Evolutionary conservation across 2,113 vertebrate genomes (phyloP).

Genomic region (Nothocercus julius): DNA sequence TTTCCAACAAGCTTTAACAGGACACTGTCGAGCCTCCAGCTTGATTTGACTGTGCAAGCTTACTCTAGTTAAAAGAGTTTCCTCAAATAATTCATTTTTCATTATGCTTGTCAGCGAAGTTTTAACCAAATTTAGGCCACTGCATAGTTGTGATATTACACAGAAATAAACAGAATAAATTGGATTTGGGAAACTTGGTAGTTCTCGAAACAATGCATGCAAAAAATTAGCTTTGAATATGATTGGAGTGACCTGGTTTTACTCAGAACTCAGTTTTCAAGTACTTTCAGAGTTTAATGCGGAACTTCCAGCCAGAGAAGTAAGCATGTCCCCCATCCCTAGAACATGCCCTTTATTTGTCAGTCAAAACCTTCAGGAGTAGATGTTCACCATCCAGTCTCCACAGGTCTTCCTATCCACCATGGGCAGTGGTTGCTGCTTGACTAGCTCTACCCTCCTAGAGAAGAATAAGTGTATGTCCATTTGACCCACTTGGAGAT

Average conservation of each 20-base stretch:
- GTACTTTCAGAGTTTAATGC: background rate
- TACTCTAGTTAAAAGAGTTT: background rate
- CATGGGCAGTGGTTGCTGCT: background rate
- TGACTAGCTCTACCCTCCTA: background rate
- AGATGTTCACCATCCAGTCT: background rate
- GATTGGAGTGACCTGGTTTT: background rate
- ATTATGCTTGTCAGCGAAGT: background rate
- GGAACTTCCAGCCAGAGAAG: background rate
- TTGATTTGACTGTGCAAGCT: background rate
- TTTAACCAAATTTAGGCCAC: background rate
- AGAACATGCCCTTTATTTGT: background rate
- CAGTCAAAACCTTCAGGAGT: background rate
- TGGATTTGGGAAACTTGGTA: background rate
- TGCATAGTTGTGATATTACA: background rate
- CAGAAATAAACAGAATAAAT: background rate
- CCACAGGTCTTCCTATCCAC: background rate
- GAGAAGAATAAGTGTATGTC: fast-evolving
- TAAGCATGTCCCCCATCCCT: background rate
- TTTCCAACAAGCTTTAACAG: background rate
- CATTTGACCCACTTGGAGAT: background rate
- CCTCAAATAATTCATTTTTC: background rate
- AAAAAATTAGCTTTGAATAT: background rate
- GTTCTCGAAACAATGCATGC: background rate
- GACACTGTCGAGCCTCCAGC: background rate
- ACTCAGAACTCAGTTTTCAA: background rate